Percentiles rank a stretch among this genome's conserved stretches.
These are phyloP conservation scores for Erynnis tages DNA, from an alignment of 2,888 invertebrate species.

Conservation along the genomic window DNA sequence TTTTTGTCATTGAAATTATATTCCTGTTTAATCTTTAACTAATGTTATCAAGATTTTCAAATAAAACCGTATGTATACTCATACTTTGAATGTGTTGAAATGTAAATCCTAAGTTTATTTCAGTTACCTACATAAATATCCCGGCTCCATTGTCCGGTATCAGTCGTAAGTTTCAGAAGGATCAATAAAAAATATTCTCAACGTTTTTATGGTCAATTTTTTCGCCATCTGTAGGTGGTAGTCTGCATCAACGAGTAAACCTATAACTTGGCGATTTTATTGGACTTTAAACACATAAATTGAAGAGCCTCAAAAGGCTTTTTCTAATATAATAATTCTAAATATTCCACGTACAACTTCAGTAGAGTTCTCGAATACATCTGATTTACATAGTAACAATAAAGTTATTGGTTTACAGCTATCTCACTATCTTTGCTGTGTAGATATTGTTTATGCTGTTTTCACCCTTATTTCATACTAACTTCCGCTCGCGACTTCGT, in stretches of 20 bases:
- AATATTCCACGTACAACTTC: too few relatives aligned
- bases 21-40: too few relatives aligned
- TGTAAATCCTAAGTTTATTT: background rate
- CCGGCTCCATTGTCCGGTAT: background rate
- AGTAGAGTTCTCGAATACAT: too few relatives aligned
- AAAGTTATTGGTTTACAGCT: too few relatives aligned
- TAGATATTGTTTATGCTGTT: too few relatives aligned
- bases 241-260: background rate
- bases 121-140: background rate
- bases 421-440: too few relatives aligned
- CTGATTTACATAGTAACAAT: too few relatives aligned
- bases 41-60: too few relatives aligned
- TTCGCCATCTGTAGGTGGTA: background rate
- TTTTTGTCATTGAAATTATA: too few relatives aligned
- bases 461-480: too few relatives aligned
- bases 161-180: constrained; percentile 1
- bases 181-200: constrained; percentile 1
- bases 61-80: background rate
- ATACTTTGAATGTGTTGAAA: background rate
- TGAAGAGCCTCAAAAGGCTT: background rate
- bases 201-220: constrained; percentile 1
- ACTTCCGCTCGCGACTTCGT: too few relatives aligned
- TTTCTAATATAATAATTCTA: constrained; percentile 14
- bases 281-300: constrained; percentile 3
- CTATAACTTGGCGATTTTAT: constrained; percentile 12